Evolutionary conservation across 2,888 invertebrate genomes (phyloP), one percentile per base, ranked within the genome.

Genomic region (Epistrophe grossulariae): DNA sequence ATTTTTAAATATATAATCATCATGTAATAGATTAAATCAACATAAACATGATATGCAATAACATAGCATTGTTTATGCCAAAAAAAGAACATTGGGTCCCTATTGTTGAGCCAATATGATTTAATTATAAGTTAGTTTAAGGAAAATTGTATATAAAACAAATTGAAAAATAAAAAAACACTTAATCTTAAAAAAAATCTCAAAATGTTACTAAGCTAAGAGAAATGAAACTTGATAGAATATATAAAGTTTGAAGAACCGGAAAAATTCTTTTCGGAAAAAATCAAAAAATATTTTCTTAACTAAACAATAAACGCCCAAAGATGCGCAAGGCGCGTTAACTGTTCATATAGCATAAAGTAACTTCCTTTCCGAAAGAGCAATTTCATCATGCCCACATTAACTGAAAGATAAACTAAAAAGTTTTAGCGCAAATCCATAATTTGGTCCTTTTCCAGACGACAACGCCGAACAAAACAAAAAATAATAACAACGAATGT

Each of bases 351-450:
- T 13, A 13, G 11, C 55, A 55, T 55, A 62, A 62, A 74, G 64
- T 71, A 72, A 59, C 64, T 31, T 43, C 24, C 17, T 15, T 68
- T 84, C 72, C 68, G 28, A 40, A 24, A 70, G 78, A 57, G 43
- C 45, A 55, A 68, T 73, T 78, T 68, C 57, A 71, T 68, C 57
- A 71, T 70, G 19, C 59, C 60, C 48, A 57, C 62, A 68, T 82
- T 43, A 73, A 85, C 81, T 59, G 17, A 72, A 77, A 45, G 55
- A 84, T 78, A 77, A 81, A 81, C 68, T 77, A 73, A 73, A 84
- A 77, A 55, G 17, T 85, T 84, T 85, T 57, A 72, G 78, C 43
- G 70, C 35, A 78, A 78, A 85, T 85, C 70, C 82, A 64, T 73
- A 64, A 82, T 78, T 82, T 85, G 78, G 62, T 77, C 19, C 40